Evolutionary conservation across 1,140 invertebrate genomes (phyloP), one percentile per base, ranked within the genome.

Genomic region (Panagrolaimus sp.): DNA sequence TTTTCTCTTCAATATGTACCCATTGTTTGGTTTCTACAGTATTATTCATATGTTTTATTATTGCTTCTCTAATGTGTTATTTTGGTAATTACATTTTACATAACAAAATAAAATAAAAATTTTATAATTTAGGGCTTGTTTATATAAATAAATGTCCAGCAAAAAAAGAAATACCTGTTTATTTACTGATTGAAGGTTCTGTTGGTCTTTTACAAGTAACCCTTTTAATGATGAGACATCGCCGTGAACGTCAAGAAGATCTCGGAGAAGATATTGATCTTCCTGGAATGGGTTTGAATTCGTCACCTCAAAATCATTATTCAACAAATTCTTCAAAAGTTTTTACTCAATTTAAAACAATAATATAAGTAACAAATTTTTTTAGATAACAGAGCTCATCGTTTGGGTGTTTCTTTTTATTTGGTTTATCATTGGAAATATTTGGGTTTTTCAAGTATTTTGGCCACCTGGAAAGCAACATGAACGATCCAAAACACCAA

Each of bases 201-300:
- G 52, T 58, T 9, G 52, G 52, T 12, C n/a, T 58, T 12, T 28
- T 58, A 58, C 52, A 58, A 58, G 28, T 58, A 12, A 26, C 52
- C n/a, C n/a, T 58, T 26, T 28, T 58, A 26, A 58, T 58, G 52
- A 58, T 58, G 52, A 21, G 52, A 21, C 17, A 58, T 58, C 52
- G 52, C 3, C 52, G 52, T 58, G 52, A 58, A 58, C 52, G 28
- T 21, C 52, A 58, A 21, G 52, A 58, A 28, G 52, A 58, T 28
- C 21, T 58, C 8, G 52, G 28, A 26, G 52, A 58, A 21, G 52
- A 58, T 28, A 58, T n/a, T n/a, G 21, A 28, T 21, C 28, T 58
- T 26, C 21, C 52, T 21, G 52, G 21, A 58, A 26, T 58, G 12
- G 52, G 52, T n/a, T 21, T 58, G 3, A 21, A 28, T 58, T 21